phyloP scores from a whole-genome alignment of 1,140 invertebrate genomes.

The Lysiphlebus fabarum region DNA sequence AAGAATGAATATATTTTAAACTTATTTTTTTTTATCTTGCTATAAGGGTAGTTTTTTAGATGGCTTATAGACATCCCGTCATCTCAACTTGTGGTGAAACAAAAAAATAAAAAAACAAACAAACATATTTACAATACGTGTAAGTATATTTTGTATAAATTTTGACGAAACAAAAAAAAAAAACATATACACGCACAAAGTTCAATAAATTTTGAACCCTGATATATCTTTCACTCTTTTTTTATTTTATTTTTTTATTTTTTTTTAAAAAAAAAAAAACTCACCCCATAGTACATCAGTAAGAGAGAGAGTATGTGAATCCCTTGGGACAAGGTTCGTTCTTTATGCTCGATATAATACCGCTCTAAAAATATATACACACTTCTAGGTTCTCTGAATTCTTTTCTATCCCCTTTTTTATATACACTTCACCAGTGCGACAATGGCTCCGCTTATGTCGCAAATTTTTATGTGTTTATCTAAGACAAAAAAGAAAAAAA shows the following conservation, averaged over 20 bases:
- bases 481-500: slow-evolving; percentile 5
- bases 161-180: too few species aligned
- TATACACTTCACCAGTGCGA: slow-evolving; percentile 9
- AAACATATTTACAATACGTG: too few species aligned
- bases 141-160: too few species aligned
- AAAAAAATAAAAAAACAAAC: too few species aligned
- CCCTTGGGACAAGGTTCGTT: slow-evolving; percentile 51
- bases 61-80: too few species aligned
- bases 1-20: too few species aligned
- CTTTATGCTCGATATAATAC: slow-evolving; percentile 59
- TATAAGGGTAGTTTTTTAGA: too few species aligned
- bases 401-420: slow-evolving; percentile 10
- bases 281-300: too few species aligned
- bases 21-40: too few species aligned
- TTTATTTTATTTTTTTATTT: neutral
- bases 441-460: slow-evolving; percentile 17
- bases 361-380: slow-evolving; percentile 55
- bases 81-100: too few species aligned
- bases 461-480: neutral
- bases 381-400: slow-evolving; percentile 34
- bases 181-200: too few species aligned
- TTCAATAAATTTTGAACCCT: too few species aligned
- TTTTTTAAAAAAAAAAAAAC: neutral
- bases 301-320: slow-evolving; percentile 3
- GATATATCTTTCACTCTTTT: neutral